Evolutionary conservation across 2,113 vertebrate species (phyloP).

Genomic region (Cephalopterus ornatus): DNA sequence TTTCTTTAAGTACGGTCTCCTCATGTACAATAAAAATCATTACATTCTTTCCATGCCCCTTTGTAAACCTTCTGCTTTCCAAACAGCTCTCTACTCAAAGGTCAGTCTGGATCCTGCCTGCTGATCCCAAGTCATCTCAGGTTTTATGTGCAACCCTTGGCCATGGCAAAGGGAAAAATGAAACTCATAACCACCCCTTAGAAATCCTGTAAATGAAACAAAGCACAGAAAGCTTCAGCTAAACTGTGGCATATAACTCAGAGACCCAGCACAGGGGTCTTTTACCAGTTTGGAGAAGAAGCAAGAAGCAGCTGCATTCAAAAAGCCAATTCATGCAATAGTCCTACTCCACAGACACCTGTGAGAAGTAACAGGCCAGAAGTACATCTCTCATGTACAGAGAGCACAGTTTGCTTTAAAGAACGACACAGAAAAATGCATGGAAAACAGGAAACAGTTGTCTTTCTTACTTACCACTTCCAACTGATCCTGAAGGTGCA

Average conservation of each 20-base stretch:
- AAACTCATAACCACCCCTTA: neutral
- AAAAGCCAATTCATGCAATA: neutral
- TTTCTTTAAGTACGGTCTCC: neutral
- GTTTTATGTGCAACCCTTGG: neutral
- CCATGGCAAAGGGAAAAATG: neutral
- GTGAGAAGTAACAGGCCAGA: neutral
- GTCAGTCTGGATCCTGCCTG: neutral
- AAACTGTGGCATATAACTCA: neutral
- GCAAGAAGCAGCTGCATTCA: neutral
- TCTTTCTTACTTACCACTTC: constrained; percentile 70
- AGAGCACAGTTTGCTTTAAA: neutral
- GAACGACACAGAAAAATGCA: rapidly evolving
- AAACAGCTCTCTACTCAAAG: neutral
- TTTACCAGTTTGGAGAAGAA: neutral
- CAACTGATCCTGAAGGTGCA: constrained; percentile 74
- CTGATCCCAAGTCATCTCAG: neutral
- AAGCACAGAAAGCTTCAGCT: neutral
- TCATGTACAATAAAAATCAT: neutral
- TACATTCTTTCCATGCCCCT: neutral
- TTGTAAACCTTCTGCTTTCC: neutral
- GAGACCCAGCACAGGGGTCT: neutral
- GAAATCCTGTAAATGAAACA: neutral
- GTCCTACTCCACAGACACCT: neutral
- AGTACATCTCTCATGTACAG: rapidly evolving
- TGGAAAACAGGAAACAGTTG: neutral